Conservation (phyloP, 2,797 vertebrate genomes). For the Myioborus melanocephalus region DNA sequence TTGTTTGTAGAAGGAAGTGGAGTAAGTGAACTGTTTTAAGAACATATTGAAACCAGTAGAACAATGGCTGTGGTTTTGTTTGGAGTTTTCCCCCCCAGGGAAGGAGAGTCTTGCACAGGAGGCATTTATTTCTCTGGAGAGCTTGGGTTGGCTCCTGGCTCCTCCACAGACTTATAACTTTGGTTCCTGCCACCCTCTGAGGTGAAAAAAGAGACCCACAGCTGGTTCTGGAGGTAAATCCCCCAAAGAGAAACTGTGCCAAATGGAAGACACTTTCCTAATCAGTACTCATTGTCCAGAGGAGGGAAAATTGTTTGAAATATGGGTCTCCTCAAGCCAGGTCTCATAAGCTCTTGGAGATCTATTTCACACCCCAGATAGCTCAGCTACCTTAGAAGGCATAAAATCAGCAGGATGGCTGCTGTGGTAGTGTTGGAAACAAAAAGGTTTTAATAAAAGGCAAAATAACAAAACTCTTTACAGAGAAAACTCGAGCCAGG, state of each 20-base stretch:
- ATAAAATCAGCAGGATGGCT: too few relatives aligned
- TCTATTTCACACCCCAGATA: too few relatives aligned
- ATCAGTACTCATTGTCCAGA: background rate
- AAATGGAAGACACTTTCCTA: background rate
- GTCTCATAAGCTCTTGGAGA: too few relatives aligned
- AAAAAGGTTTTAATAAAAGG: too few relatives aligned
- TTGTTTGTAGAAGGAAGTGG: too few relatives aligned
- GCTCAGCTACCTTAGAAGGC: too few relatives aligned
- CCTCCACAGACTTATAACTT: background rate
- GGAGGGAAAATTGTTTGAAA: background rate
- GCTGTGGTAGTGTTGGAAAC: too few relatives aligned
- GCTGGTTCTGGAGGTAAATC: too few relatives aligned
- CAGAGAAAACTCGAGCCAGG: too few relatives aligned
- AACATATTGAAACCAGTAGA: background rate
- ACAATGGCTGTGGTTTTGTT: background rate
- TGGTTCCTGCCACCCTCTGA: too few relatives aligned
- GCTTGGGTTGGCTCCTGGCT: background rate
- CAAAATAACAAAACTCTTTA: too few relatives aligned
- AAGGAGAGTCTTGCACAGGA: background rate
- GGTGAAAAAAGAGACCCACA: background rate
- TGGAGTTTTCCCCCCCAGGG: accelerated
- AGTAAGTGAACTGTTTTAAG: background rate
- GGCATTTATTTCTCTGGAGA: background rate
- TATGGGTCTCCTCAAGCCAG: too few relatives aligned
- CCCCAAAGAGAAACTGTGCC: background rate